Conservation (phyloP, 2,888 invertebrate genomes). For the Salpingus planirostris region DNA sequence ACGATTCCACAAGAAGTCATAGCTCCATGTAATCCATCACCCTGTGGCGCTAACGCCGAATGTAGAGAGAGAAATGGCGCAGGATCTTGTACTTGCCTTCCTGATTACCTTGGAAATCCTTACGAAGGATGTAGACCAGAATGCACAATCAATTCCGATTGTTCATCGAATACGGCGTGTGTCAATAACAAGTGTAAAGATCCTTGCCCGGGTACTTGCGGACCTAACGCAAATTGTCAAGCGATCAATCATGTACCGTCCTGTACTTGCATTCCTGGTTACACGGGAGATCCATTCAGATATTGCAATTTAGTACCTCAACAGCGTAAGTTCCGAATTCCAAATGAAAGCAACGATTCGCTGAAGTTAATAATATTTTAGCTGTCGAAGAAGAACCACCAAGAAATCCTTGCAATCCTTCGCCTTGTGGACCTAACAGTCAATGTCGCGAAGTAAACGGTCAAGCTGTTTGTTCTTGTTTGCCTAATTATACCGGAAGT, state of each 20-base stretch:
- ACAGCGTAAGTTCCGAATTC: conserved; percentile 26
- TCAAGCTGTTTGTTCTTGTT: conserved; percentile 51
- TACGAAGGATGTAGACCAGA: conserved; percentile 69
- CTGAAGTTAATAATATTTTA: conserved; percentile 44
- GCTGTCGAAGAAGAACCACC: conserved; percentile 37
- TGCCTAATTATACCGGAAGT: conserved; percentile 49
- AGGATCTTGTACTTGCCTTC: conserved; percentile 62
- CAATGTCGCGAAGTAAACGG: conserved; percentile 57
- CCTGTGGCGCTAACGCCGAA: conserved; percentile 69
- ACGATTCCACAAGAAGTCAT: conserved; percentile 46
- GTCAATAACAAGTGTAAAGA: conserved; percentile 64
- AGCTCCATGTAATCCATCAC: conserved; percentile 59
- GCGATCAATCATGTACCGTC: conserved; percentile 60
- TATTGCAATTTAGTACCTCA: conserved; percentile 37
- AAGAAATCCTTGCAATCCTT: conserved; percentile 57
- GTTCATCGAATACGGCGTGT: conserved; percentile 60
- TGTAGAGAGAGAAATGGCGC: conserved; percentile 58
- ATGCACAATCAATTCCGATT: conserved; percentile 60
- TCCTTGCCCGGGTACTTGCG: conserved; percentile 70
- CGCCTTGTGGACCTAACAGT: conserved; percentile 73
- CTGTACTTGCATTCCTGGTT: conserved; percentile 55
- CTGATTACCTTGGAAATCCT: conserved; percentile 67
- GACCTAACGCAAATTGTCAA: conserved; percentile 63
- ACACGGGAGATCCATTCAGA: conserved; percentile 56
- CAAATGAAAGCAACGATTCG: no score